Base-by-base conservation (phyloP, 2,113 vertebrate genomes). In the Anoplopoma fimbria region DNA sequence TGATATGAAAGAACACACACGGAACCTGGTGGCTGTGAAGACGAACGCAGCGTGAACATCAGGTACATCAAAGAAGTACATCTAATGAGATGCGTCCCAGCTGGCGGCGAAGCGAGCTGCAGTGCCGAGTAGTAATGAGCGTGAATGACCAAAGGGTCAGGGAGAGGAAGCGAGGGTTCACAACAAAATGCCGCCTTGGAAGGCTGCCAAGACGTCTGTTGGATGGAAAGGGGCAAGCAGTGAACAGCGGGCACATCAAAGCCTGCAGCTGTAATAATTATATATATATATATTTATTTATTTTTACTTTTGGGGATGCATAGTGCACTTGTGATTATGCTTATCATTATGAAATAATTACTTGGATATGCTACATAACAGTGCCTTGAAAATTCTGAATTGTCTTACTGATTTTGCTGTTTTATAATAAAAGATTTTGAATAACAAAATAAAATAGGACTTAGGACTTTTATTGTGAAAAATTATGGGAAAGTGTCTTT, bases 61-160 rank as follows among this genome's bases (percentile, higher is more conserved):
- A 88, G 86, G 75, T 77, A 85, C 84, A 82, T 86, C 81, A 83
- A 83, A 86, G 53, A 88, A 64, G 33, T 13, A 29, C 25, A 9
- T 70, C 58, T 83, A 87, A 91, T 76, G 61, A 81, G 87, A 85
- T 69, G 78, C 79, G 63, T 68, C 73, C 77, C 87, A 81, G 87
- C 69, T 75, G 85, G 83, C 13, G 1, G 53, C 33, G 0, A 5
- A 38, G 42, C 1, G 8, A 57, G 68, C 45, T 8, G 6, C 23
- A 40, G 71, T 14, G 62, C 76, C 0, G 2, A 23, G 42, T 21
- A 2, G 36, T 75, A 75, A 83, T 81, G 76, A 83, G 61, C 1
- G 6, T 63, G 79, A 82, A 38, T 31, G 75, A 81, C 73, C 47
- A 34, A 71, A 84, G 69, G 83, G 27, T 68, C 45, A 21, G 3